phyloP scores from a whole-genome alignment of 2,888 invertebrate genomes.

The Fissipunctia ypsillon region DNA sequence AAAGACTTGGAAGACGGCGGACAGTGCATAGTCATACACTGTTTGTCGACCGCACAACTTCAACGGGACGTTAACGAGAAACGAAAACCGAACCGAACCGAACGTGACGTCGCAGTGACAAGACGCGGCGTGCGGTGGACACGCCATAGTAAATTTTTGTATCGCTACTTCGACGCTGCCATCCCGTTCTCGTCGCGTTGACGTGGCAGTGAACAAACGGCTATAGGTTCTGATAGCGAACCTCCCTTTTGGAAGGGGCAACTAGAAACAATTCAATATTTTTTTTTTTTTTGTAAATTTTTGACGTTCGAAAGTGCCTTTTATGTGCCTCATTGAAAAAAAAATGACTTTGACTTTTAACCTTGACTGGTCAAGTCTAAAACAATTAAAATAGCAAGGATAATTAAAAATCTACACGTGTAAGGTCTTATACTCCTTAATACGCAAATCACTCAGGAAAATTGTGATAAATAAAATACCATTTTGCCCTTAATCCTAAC shows the following conservation, averaged over 20 bases:
- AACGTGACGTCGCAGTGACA: too few species aligned
- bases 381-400: neutral
- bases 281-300: neutral
- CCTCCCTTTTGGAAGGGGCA: neutral
- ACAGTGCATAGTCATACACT: neutral
- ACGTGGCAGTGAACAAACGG: too few species aligned
- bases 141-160: too few species aligned
- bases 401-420: neutral
- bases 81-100: too few species aligned
- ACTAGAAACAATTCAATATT: too few species aligned
- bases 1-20: neutral
- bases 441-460: neutral
- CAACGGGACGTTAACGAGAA: too few species aligned
- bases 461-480: neutral
- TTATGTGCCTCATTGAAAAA: neutral
- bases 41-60: too few species aligned
- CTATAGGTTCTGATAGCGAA: neutral
- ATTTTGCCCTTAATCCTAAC: too few species aligned
- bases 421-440: neutral
- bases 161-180: too few species aligned
- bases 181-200: too few species aligned
- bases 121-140: too few species aligned
- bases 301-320: neutral
- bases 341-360: neutral
- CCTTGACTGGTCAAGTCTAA: neutral